A percentile compares a stretch with the other conserved stretches of the same genome.
Conservation (phyloP, 2,888 invertebrate genomes). For the Platynereis dumerilii region DNA sequence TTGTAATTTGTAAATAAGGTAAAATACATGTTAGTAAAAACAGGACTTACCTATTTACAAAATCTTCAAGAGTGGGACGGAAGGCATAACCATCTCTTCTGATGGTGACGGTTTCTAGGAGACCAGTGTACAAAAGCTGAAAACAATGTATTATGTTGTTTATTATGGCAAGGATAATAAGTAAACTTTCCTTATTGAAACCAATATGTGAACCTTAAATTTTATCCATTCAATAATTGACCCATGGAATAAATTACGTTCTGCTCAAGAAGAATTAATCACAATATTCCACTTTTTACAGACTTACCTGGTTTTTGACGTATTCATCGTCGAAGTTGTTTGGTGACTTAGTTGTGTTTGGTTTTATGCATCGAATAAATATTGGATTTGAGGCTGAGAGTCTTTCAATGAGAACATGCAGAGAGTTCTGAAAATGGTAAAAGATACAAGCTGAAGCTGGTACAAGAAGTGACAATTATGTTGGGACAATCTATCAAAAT, state of each 20-base stretch:
- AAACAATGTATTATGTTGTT: no score
- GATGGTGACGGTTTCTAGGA: constrained; percentile 60
- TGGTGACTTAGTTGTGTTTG: constrained; percentile 55
- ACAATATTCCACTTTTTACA: no score
- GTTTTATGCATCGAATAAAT: constrained; percentile 61
- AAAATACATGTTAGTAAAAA: neutral
- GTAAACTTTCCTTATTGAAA: no score
- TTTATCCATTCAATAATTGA: no score
- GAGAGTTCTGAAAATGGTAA: constrained; percentile 48
- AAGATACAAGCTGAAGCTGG: neutral
- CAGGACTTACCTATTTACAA: constrained; percentile 53
- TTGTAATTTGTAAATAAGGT: no score
- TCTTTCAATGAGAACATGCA: constrained; percentile 56
- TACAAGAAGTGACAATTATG: neutral
- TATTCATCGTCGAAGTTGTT: constrained; percentile 50
- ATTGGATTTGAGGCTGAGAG: constrained; percentile 57
- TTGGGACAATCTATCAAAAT: no score
- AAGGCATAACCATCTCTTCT: constrained; percentile 59
- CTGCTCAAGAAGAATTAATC: no score
- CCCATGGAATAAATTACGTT: no score
- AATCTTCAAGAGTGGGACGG: constrained; percentile 56
- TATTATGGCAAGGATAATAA: no score
- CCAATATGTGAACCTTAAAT: no score
- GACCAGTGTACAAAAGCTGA: constrained; percentile 60
- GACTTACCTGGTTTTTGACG: constrained; percentile 55